Base-by-base conservation (phyloP, 1,140 invertebrate species). In the Physella acuta region DNA sequence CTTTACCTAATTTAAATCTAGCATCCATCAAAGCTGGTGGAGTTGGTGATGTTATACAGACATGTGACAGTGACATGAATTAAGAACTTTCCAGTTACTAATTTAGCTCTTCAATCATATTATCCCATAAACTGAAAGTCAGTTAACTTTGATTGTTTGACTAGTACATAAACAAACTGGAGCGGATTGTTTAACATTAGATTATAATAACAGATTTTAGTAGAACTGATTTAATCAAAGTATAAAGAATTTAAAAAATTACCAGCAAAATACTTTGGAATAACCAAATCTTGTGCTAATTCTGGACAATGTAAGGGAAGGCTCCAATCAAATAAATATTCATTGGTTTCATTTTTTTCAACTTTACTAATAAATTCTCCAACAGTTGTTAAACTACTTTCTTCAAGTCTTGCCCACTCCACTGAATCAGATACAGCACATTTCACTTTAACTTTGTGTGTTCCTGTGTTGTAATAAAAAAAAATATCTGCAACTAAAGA, bases 251-350 rank as follows among this genome's bases (percentile, higher is more conserved):
- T n/a, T n/a, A n/a, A n/a, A n/a, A n/a, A n/a, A n/a, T 44, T 72
- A 78, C 79, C 75, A 67, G 74, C 70, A 78, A 83, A 81, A 75
- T 81, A 82, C 44, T 75, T 77, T 1, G 81, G 81, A 51, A 82
- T 75, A 24, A 59, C 75, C 2, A 83, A 44, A 53, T 79, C 73
- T 26, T 76, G n/a, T 11, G 76, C 76, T 53, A 81, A 66, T 4
- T 71, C 14, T 8, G 77, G 79, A 70, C 79, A 81, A 62, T 82
- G 74, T 39, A 80, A 52, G 0, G 81, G 81, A 53, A 83, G 55
- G 68, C 78, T 80, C 81, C 81, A 83, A 61, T 83, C 81, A 80
- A 83, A 83, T 39, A 83, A 61, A 67, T 81, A 81, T n/a, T 72
- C 62, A 33, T 31, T 30, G 26, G 52, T 55, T 34, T 33, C 31